Conservation (phyloP, 2,113 vertebrate species). For the Calidris pygmaea region DNA sequence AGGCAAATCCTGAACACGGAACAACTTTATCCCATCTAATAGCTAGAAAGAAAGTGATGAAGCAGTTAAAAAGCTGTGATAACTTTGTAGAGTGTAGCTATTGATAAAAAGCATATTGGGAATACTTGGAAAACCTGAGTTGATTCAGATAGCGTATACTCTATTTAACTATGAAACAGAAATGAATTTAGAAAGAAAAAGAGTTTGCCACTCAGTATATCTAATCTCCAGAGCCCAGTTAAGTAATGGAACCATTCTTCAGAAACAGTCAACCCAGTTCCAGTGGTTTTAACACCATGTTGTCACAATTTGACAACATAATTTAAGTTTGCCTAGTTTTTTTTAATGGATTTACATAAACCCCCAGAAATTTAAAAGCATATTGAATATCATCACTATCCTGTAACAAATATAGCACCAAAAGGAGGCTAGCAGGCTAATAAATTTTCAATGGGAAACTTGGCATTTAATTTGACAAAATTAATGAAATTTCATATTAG, state of each 20-base stretch:
- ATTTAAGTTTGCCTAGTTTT: background rate
- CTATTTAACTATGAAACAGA: slow-evolving; percentile 11
- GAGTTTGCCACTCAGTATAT: background rate
- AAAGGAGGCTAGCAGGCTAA: background rate
- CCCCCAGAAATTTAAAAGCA: background rate
- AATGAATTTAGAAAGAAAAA: slow-evolving; percentile 1
- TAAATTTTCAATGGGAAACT: background rate
- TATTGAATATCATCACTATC: background rate
- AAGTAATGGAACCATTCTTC: background rate
- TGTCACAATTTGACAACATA: background rate
- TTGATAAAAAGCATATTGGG: slow-evolving; percentile 30
- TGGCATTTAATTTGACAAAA: background rate
- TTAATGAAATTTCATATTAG: background rate
- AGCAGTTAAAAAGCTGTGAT: slow-evolving; percentile 9
- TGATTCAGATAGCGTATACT: background rate
- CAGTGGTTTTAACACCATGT: background rate
- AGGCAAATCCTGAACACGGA: background rate
- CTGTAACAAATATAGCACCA: background rate
- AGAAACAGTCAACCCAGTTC: background rate
- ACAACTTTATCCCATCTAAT: slow-evolving; percentile 1
- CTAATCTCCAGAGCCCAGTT: slow-evolving; percentile 3
- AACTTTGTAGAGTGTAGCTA: background rate
- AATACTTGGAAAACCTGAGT: slow-evolving; percentile 36
- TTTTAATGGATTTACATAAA: background rate
- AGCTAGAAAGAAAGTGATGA: background rate